phyloP scores from a whole-genome alignment of 2,797 vertebrate species.

The Sebastes goodei region DNA sequence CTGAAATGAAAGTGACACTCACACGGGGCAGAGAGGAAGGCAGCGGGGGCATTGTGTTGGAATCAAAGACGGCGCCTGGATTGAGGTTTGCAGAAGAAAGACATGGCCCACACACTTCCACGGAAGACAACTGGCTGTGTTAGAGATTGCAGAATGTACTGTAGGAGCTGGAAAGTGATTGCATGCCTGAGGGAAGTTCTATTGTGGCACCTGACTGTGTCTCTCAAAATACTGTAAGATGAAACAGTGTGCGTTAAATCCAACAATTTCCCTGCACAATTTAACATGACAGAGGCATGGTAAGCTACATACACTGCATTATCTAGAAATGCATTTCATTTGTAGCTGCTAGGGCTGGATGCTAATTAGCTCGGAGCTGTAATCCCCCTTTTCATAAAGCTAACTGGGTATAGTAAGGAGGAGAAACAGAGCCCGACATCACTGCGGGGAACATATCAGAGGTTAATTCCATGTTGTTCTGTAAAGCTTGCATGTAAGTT shows the following conservation, averaged over 20 bases:
- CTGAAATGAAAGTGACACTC: slow-evolving; percentile 68
- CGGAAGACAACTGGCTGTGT: slow-evolving; percentile 59
- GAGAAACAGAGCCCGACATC: slow-evolving; percentile 28
- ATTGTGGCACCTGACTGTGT: slow-evolving; percentile 39
- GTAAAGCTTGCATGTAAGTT: slow-evolving; percentile 29
- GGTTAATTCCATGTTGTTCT: slow-evolving; percentile 49
- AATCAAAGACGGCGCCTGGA: slow-evolving; percentile 72
- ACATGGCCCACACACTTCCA: slow-evolving; percentile 59
- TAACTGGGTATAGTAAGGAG: slow-evolving; percentile 39
- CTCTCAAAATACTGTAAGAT: slow-evolving; percentile 39
- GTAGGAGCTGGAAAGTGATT: slow-evolving; percentile 54
- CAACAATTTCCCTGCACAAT: slow-evolving; percentile 28
- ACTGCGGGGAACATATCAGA: slow-evolving; percentile 38
- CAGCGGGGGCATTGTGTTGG: slow-evolving; percentile 62
- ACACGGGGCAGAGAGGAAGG: slow-evolving; percentile 41
- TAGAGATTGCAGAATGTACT: slow-evolving; percentile 47
- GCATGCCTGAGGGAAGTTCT: slow-evolving; percentile 53
- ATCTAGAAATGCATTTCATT: slow-evolving; percentile 59
- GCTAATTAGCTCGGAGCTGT: slow-evolving; percentile 65
- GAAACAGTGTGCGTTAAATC: slow-evolving; percentile 36
- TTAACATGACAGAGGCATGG: slow-evolving; percentile 38
- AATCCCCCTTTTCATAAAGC: slow-evolving; percentile 58
- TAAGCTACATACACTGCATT: slow-evolving; percentile 36
- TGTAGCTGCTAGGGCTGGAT: slow-evolving; percentile 42
- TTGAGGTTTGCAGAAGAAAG: slow-evolving; percentile 64